These are phyloP conservation scores for Addax nasomaculatus DNA, from an alignment of 2,113 vertebrate species.

Conservation along the genomic window DNA sequence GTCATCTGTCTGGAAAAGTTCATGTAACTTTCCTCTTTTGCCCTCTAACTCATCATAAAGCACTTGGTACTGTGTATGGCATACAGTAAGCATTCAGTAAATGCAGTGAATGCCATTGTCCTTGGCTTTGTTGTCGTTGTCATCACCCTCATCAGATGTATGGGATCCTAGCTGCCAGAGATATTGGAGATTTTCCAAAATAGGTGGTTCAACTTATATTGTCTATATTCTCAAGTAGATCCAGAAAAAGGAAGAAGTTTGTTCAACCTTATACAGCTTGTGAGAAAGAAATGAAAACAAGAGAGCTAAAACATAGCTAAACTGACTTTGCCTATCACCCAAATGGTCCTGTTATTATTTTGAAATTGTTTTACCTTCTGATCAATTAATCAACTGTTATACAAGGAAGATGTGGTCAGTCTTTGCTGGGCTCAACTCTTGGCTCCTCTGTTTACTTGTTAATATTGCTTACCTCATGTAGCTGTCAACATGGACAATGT, in stretches of 20 bases:
- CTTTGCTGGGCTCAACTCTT: background rate
- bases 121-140: background rate
- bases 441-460: background rate
- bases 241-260: background rate
- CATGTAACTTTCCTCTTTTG: background rate
- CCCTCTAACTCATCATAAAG: background rate
- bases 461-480: background rate
- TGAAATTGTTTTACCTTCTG: slow-evolving; percentile 7
- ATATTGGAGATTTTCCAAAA: background rate
- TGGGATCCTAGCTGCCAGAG: background rate
- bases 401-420: background rate
- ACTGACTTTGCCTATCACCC: background rate
- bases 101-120: background rate
- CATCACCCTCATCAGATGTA: background rate
- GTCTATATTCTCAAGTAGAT: background rate
- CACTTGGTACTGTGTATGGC: background rate
- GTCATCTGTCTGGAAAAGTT: background rate
- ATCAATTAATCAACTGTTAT: background rate
- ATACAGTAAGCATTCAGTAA: background rate
- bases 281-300: background rate
- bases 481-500: background rate
- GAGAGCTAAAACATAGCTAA: background rate
- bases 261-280: background rate
- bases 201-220: background rate
- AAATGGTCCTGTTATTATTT: background rate